Conservation (phyloP, 37 sponge, comb jelly and placozoan species). For the Theonella swinhoei region DNA sequence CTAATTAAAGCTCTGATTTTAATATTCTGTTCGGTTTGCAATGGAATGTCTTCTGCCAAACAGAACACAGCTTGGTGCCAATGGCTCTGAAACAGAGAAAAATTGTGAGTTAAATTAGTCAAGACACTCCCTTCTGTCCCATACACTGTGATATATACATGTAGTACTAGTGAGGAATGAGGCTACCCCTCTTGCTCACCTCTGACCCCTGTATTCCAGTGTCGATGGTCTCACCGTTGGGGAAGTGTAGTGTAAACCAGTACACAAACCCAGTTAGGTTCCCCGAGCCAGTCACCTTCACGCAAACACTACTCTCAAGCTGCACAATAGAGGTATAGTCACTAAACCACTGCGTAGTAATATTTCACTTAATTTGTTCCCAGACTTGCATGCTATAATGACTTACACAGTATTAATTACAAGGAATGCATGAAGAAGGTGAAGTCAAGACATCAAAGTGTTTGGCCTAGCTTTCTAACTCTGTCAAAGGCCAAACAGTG, state of each 20-base stretch:
- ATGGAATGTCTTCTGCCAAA: conserved; percentile 42
- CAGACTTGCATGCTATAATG: too few relatives aligned
- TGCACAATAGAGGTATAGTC: neutral
- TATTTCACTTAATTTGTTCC: neutral
- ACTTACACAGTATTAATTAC: too few relatives aligned
- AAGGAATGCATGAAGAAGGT: too few relatives aligned
- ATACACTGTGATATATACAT: too few relatives aligned
- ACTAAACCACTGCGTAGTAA: neutral
- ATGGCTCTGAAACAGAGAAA: conserved; percentile 49
- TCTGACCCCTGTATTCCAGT: too few relatives aligned
- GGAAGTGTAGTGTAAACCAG: conserved; percentile 59
- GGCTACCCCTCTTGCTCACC: too few relatives aligned
- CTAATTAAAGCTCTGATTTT: conserved; percentile 14
- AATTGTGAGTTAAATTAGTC: too few relatives aligned
- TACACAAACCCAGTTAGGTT: conserved; percentile 49
- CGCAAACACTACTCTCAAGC: conserved; percentile 7
- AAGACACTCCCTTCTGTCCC: too few relatives aligned
- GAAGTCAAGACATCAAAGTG: too few relatives aligned
- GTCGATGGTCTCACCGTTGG: conserved; percentile 8
- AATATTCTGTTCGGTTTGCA: conserved; percentile 30
- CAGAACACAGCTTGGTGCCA: conserved; percentile 67
- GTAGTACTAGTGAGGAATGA: too few relatives aligned
- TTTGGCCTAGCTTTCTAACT: too few relatives aligned
- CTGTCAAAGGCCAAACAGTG: too few relatives aligned
- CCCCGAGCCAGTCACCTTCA: conserved; percentile 31